These are phyloP conservation scores for Drosophila micromelanica DNA, from an alignment of 1,140 invertebrate genomes.

Conservation along the genomic window DNA sequence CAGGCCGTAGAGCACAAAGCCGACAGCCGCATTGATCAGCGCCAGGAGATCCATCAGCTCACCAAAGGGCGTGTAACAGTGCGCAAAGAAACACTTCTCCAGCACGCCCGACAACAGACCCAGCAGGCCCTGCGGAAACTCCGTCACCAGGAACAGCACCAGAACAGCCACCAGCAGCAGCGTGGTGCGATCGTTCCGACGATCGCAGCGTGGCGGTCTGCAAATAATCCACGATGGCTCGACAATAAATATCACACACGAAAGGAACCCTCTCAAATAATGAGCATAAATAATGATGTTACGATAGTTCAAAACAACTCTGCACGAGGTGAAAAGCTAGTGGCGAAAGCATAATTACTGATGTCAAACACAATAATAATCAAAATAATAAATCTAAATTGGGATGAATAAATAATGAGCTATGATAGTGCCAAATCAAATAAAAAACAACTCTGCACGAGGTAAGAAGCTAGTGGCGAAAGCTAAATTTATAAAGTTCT, in stretches of 20 bases:
- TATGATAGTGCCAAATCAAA: too few relatives aligned
- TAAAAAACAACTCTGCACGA: too few relatives aligned
- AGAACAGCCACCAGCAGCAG: slow-evolving; percentile 95
- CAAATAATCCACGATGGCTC: neutral
- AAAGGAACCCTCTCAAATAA: neutral
- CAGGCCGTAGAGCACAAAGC: slow-evolving; percentile 96
- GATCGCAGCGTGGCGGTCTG: slow-evolving; percentile 87
- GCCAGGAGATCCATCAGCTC: slow-evolving; percentile 97
- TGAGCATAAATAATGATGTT: too few relatives aligned
- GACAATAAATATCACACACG: too few relatives aligned
- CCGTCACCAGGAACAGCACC: slow-evolving; percentile 93
- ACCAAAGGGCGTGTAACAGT: slow-evolving; percentile 92
- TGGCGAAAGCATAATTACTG: too few relatives aligned
- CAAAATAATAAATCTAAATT: too few relatives aligned
- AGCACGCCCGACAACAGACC: slow-evolving; percentile 90
- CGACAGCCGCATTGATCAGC: slow-evolving; percentile 95
- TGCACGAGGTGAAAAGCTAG: too few relatives aligned
- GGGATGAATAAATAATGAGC: too few relatives aligned
- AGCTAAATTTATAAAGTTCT: too few relatives aligned
- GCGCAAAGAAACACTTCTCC: slow-evolving; percentile 90
- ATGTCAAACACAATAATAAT: too few relatives aligned
- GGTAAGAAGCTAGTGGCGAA: too few relatives aligned
- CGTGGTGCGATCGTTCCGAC: slow-evolving; percentile 93
- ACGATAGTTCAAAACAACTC: too few relatives aligned
- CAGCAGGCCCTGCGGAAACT: slow-evolving; percentile 93